Evolutionary conservation across 2,113 vertebrate genomes (phyloP).

Genomic region (Meriones unguiculatus): DNA sequence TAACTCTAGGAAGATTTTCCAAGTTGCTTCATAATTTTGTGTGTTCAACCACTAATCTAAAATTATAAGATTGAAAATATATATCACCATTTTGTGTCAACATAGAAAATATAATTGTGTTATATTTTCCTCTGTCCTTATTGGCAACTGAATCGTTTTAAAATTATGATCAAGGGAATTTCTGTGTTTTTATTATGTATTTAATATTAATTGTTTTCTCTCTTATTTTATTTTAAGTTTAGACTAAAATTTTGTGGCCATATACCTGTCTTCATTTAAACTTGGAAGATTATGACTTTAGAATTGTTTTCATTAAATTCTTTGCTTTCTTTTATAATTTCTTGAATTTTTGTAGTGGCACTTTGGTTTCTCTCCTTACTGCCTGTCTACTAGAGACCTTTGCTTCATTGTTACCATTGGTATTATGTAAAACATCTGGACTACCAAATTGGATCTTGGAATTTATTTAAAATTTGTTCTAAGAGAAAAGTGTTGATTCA

Average conservation of each 20-base stretch:
- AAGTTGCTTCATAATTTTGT: neutral
- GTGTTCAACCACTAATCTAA: neutral
- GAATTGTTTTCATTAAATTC: neutral
- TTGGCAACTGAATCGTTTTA: conserved; percentile 8
- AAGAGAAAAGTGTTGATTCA: neutral
- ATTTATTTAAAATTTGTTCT: conserved; percentile 39
- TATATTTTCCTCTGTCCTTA: neutral
- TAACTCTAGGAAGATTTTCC: neutral
- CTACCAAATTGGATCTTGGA: neutral
- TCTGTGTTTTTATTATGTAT: neutral
- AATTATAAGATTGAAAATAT: neutral
- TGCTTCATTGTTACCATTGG: neutral
- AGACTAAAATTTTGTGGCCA: neutral
- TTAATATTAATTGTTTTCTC: neutral
- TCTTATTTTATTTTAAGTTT: neutral
- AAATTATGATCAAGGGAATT: neutral
- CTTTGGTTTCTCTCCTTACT: neutral
- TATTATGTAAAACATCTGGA: neutral
- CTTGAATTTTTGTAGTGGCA: neutral
- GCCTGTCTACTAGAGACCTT: neutral
- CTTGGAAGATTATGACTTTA: conserved; percentile 30
- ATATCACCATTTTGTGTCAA: neutral
- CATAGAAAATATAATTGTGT: neutral
- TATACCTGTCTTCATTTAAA: conserved; percentile 5
- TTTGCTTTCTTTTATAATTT: neutral